Evolutionary conservation across 1,140 invertebrate genomes (phyloP).

Genomic region (Trachymyrmex septentrionalis): DNA sequence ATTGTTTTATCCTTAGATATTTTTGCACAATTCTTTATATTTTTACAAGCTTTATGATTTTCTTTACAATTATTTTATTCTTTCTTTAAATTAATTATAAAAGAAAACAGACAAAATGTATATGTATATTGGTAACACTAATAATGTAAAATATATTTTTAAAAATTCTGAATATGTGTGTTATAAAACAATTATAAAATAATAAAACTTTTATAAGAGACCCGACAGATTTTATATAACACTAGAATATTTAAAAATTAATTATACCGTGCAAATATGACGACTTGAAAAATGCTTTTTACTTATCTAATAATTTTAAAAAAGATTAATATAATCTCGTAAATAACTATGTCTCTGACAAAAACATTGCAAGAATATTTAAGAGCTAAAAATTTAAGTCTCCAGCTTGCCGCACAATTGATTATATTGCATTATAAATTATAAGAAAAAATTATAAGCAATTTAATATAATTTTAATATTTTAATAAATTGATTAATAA

Average conservation of each 20-base stretch:
- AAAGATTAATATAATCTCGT: neutral
- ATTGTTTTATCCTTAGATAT: neutral
- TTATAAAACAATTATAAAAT: constrained; percentile 14
- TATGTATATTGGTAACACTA: neutral
- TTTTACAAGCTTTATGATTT: neutral
- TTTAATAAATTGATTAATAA: neutral
- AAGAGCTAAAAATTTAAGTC: neutral
- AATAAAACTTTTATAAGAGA: neutral
- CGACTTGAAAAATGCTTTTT: neutral
- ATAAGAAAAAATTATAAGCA: neutral
- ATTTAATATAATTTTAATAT: too few relatives aligned
- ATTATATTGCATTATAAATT: neutral
- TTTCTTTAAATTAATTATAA: neutral
- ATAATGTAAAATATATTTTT: neutral
- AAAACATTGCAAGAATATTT: neutral
- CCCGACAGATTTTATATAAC: neutral
- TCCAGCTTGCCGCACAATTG: neutral
- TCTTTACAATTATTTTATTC: neutral
- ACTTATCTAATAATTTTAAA: neutral
- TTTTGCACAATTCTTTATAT: neutral
- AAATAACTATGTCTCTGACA: neutral
- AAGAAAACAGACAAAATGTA: neutral
- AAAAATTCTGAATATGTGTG: neutral
- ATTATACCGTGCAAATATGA: neutral
- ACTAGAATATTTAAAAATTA: neutral